phyloP scores from a whole-genome alignment of 2,113 vertebrate species.

The Osmerus eperlanus region DNA sequence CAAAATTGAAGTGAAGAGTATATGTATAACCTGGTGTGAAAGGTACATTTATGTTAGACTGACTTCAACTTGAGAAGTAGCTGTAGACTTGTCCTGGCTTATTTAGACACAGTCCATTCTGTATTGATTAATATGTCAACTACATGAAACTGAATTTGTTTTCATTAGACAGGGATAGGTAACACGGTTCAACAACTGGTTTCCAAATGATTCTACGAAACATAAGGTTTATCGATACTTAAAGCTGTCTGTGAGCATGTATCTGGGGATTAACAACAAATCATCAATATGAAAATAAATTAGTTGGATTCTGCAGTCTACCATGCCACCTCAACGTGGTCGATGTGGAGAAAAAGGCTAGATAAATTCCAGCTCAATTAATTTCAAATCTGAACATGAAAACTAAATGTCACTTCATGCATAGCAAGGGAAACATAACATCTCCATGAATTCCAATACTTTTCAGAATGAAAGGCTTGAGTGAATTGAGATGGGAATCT shows the following conservation, averaged over 20 bases:
- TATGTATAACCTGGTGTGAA: conserved; percentile 27
- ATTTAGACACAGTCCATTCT: conserved; percentile 30
- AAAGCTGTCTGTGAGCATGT: background rate
- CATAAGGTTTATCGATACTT: background rate
- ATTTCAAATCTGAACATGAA: conserved; percentile 2
- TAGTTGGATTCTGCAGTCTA: background rate
- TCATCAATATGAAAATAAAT: background rate
- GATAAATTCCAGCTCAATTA: conserved; percentile 14
- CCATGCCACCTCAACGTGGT: background rate
- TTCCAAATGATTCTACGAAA: conserved; percentile 1
- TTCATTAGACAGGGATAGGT: conserved; percentile 21
- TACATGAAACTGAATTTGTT: conserved; percentile 32
- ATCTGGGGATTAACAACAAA: background rate
- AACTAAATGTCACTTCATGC: conserved; percentile 17
- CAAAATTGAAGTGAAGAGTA: conserved; percentile 15
- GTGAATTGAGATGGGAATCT: too few relatives aligned
- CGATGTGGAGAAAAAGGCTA: background rate
- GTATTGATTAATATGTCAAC: conserved; percentile 46
- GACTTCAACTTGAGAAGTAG: conserved; percentile 33
- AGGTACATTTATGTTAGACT: conserved; percentile 27
- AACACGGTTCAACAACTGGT: conserved; percentile 1
- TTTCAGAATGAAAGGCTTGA: conserved; percentile 15
- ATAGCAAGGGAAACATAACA: conserved; percentile 16
- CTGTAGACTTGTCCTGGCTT: conserved; percentile 7
- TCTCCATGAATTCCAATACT: conserved; percentile 54